Percentiles rank a stretch among this genome's conserved stretches.
Conservation (phyloP, 2,113 vertebrate genomes). For the Lepus americanus region DNA sequence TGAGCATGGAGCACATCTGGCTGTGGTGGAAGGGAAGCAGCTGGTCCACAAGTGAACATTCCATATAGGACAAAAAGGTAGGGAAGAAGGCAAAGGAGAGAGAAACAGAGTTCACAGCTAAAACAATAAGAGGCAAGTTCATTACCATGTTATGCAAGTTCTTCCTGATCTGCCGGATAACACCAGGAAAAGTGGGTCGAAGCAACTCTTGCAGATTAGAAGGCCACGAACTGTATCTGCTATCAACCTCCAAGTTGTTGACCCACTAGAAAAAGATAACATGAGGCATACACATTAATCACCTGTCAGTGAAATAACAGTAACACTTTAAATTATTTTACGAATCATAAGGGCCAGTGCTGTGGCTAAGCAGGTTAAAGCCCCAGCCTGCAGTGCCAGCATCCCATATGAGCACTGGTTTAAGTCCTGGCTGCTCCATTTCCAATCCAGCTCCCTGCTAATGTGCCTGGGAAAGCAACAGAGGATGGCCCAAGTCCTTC, state of each 20-base stretch:
- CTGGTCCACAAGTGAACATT: neutral
- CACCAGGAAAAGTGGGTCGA: slow-evolving; percentile 97
- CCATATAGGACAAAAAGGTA: neutral
- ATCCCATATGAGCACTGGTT: no score
- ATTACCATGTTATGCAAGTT: slow-evolving; percentile 98
- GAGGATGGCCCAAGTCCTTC: no score
- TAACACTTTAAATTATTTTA: slow-evolving; percentile 22
- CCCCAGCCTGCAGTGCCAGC: no score
- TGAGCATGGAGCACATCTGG: neutral
- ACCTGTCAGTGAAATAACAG: neutral
- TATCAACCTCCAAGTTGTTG: slow-evolving; percentile 96
- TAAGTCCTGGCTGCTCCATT: no score
- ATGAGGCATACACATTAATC: neutral
- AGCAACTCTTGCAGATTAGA: slow-evolving; percentile 96
- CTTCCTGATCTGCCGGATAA: slow-evolving; percentile 98
- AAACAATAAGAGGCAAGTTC: neutral
- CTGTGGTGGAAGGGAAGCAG: neutral
- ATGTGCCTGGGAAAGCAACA: no score
- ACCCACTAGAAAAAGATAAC: slow-evolving; percentile 92
- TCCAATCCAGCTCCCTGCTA: no score
- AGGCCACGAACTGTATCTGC: slow-evolving; percentile 95
- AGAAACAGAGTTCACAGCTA: neutral
- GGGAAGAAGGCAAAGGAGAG: neutral
- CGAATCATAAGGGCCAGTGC: no score
- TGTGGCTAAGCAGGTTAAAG: no score